Evolutionary conservation across 2,113 vertebrate genomes (phyloP), one percentile per base, ranked within the genome.

Genomic region (Sebastes schlegelii): DNA sequence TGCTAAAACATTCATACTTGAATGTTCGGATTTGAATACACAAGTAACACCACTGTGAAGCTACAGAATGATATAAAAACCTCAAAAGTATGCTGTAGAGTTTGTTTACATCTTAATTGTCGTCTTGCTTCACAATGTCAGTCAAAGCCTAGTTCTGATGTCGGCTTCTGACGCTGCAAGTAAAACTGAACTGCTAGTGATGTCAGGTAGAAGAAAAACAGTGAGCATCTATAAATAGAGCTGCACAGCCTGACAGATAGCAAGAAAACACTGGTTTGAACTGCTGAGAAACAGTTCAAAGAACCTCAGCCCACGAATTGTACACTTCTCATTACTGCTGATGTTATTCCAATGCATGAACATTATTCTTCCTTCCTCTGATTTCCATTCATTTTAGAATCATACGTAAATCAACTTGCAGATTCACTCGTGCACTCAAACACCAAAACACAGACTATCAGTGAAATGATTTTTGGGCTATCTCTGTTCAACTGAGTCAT

Each of bases 171-270:
- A 45, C 46, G 63, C 52, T 61, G 51, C 75, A 63, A 65, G 60
- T 45, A 46, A 51, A 77, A 73, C 63, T 40, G 23, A 79, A 79
- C 67, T 72, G 21, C 48, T 34, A 60, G 69, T 83, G 72, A 83
- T 62, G 69, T 49, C 57, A 69, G 67, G 75, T 60, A 62, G 68
- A 74, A 34, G 34, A 34, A 34, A 34, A 34, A 34, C 61, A 52
- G 52, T 66, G 60, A 17, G 58, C 42, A 34, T 77, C 67, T 74
- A 82, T 88, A 34, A 34, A 34, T 34, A 34, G 34, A 34, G 34
- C 34, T 34, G 34, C 34, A 34, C 34, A 34, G 34, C 34, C 34
- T 45, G 63, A 77, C 13, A 23, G 63, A 77, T 10, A 23, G 57
- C 26, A 11, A 55, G 49, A 77, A 68, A 79, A 74, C 61, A 26